Evolutionary conservation across 2,113 vertebrate species (phyloP).

Genomic region (Ailuropoda melanoleuca): DNA sequence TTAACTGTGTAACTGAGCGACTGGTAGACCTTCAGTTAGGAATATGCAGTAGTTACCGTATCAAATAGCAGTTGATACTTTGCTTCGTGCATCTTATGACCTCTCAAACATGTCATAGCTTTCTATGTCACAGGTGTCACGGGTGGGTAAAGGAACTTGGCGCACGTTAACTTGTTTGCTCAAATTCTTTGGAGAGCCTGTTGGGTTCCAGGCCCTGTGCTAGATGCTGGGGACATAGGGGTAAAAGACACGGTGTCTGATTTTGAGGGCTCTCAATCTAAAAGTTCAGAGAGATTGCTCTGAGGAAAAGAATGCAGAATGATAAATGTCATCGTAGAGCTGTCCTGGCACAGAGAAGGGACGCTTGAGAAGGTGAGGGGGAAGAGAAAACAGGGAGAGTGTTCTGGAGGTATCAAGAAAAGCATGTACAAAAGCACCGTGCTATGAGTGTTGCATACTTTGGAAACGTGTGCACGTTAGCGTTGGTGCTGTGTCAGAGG

Average conservation of each 20-base stretch:
- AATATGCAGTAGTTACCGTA: rapidly evolving
- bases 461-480: not conserved
- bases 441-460: not conserved
- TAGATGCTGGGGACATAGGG: not conserved
- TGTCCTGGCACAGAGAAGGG: not conserved
- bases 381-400: not conserved
- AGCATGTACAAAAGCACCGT: not conserved
- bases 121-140: not conserved
- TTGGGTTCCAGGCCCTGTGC: not conserved
- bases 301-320: not conserved
- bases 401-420: not conserved
- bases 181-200: not conserved
- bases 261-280: not conserved
- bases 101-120: not conserved
- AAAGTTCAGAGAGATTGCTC: not conserved
- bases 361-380: not conserved
- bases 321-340: no score
- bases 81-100: not conserved
- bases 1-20: no score
- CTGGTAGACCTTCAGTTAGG: not conserved
- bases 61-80: not conserved
- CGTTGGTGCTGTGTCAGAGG: not conserved
- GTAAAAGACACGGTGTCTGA: not conserved
- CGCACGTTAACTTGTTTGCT: not conserved
- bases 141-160: not conserved